phyloP scores from a whole-genome alignment of 2,888 invertebrate species.

The Metopia argyrocephala region DNA sequence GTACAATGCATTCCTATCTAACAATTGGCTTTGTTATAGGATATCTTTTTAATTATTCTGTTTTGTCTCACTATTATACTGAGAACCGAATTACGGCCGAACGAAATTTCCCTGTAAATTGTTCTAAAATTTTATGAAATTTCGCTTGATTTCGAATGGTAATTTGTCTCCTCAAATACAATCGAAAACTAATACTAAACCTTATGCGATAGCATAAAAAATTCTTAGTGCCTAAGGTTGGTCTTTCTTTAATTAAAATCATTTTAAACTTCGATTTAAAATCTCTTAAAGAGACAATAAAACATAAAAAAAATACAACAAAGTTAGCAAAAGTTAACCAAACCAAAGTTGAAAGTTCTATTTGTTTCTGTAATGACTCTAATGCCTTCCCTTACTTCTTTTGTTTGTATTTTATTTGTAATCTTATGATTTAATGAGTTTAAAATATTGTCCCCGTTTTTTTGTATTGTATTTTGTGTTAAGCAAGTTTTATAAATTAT shows the following conservation, averaged over 20 bases:
- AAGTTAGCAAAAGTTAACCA: neutral
- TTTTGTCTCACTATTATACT: no score
- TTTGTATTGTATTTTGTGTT: conserved; percentile 1
- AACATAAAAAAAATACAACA: conserved; percentile 18
- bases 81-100: no score
- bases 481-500: conserved; percentile 51
- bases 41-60: no score
- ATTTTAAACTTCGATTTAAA: conserved; percentile 39
- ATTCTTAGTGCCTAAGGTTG: neutral
- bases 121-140: no score
- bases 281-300: neutral
- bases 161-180: no score
- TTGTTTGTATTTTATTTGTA: conserved; percentile 22
- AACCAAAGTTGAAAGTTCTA: conserved; percentile 10
- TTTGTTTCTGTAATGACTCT: conserved; percentile 29
- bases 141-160: no score
- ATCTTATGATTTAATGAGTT: conserved; percentile 56
- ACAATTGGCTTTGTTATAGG: no score
- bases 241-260: neutral
- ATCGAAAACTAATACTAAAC: neutral
- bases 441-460: conserved; percentile 32
- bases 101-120: no score
- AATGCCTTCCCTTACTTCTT: conserved; percentile 38
- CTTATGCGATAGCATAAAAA: neutral
- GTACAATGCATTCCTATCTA: no score